phyloP scores from a whole-genome alignment of 64 coral and sea anemone genomes.

The Porites australiensis region DNA sequence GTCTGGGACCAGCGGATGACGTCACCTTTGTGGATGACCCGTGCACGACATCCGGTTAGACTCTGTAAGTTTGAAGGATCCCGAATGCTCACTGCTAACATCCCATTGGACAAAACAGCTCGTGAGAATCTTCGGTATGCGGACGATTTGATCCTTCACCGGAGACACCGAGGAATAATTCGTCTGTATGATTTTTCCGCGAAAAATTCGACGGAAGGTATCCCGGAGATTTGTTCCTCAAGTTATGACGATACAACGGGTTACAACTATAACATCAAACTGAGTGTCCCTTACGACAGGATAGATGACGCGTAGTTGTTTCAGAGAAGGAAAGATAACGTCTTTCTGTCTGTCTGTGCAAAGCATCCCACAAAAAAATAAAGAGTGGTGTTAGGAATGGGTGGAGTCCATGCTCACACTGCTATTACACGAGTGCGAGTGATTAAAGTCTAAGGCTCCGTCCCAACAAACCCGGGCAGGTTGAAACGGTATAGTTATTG shows the following conservation, averaged over 20 bases:
- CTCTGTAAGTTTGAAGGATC: constrained; percentile 79
- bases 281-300: constrained; percentile 90
- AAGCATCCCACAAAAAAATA: no score
- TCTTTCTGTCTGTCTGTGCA: background rate
- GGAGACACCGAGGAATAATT: constrained; percentile 84
- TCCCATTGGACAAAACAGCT: constrained; percentile 75
- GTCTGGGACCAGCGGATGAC: constrained; percentile 93
- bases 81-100: constrained; percentile 76
- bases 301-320: constrained; percentile 29
- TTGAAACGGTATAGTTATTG: no score
- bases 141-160: constrained; percentile 94
- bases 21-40: constrained; percentile 82
- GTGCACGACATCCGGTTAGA: constrained; percentile 82
- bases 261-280: constrained; percentile 97
- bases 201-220: constrained; percentile 69
- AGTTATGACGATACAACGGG: constrained; percentile 90
- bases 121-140: constrained; percentile 87
- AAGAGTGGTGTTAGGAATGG: no score
- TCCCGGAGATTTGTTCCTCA: constrained; percentile 91
- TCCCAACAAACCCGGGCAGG: no score
- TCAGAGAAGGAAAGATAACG: background rate
- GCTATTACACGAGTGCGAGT: no score
- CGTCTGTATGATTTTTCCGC: constrained; percentile 80
- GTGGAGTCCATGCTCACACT: no score
- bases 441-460: no score